These are phyloP conservation scores for Nysson spinosus DNA, from an alignment of 2,888 invertebrate genomes.

Conservation along the genomic window DNA sequence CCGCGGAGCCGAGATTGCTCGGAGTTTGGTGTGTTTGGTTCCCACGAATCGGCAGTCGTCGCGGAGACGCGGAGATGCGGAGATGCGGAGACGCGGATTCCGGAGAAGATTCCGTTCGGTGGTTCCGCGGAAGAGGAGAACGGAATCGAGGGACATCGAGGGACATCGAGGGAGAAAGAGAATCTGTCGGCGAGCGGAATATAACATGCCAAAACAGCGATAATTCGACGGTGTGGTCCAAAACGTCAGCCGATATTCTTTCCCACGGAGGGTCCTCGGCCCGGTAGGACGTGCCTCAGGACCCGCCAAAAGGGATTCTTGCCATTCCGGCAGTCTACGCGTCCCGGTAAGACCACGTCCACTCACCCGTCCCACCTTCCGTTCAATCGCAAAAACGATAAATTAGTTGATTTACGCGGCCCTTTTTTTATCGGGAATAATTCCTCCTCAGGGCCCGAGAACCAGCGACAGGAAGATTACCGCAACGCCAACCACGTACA, in stretches of 20 bases:
- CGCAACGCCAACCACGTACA: constrained; percentile 23
- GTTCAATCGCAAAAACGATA: constrained; percentile 74
- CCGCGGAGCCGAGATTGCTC: too few relatives aligned
- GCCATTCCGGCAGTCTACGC: constrained; percentile 67
- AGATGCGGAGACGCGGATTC: constrained; percentile 71
- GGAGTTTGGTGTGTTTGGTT: constrained; percentile 64
- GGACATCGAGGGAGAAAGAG: constrained; percentile 35
- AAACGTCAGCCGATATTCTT: constrained; percentile 72
- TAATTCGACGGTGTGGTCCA: constrained; percentile 77
- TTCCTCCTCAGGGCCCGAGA: constrained; percentile 24
- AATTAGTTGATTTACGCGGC: constrained; percentile 76
- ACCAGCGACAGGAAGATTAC: constrained; percentile 23
- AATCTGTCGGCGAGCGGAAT: constrained; percentile 51
- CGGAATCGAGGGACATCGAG: constrained; percentile 13
- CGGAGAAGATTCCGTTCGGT: constrained; percentile 62
- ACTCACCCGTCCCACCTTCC: constrained; percentile 55
- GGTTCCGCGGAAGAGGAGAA: constrained; percentile 37
- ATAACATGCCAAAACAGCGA: constrained; percentile 77
- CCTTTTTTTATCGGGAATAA: constrained; percentile 59
- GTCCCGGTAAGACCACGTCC: constrained; percentile 44
- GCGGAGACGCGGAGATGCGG: too few relatives aligned
- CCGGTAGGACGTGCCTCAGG: constrained; percentile 39
- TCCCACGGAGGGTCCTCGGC: constrained; percentile 68
- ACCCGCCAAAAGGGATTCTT: constrained; percentile 72
- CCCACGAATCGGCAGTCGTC: constrained; percentile 75